Conservation (phyloP, 1,140 invertebrate genomes). For the Saccostrea echinata region DNA sequence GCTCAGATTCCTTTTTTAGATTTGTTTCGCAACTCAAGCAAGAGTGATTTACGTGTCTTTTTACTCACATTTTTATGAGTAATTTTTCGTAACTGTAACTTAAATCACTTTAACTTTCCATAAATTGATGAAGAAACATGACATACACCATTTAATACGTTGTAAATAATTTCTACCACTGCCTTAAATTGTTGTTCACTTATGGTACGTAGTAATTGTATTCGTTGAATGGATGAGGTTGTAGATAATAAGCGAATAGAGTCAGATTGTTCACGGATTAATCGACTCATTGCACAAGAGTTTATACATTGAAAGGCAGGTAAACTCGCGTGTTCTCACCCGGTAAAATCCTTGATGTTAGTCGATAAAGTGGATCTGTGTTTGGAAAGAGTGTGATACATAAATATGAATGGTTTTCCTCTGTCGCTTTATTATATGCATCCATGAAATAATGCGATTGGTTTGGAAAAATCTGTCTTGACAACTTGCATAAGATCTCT, state of each 20-base stretch:
- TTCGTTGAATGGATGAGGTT: slow-evolving; percentile 18
- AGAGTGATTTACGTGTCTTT: too few species aligned
- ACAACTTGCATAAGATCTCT: slow-evolving; percentile 43
- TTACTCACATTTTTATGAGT: too few species aligned
- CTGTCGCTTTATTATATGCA: slow-evolving; percentile 28
- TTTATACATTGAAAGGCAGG: too few species aligned
- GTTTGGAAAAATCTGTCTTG: neutral
- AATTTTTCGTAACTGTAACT: neutral
- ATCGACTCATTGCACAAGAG: too few species aligned
- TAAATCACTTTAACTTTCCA: slow-evolving; percentile 21
- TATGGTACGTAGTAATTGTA: slow-evolving; percentile 17
- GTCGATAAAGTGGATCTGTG: neutral
- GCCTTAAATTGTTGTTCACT: neutral
- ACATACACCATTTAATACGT: neutral
- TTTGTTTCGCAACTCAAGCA: too few species aligned
- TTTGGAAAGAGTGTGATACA: neutral
- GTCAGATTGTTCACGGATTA: too few species aligned
- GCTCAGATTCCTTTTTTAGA: too few species aligned
- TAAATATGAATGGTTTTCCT: slow-evolving; percentile 3
- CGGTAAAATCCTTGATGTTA: slow-evolving; percentile 37
- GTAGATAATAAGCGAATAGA: too few species aligned
- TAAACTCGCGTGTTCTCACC: neutral
- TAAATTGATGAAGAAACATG: neutral
- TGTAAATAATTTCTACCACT: slow-evolving; percentile 20
- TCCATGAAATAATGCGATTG: neutral